Percentiles rank a stretch among this genome's conserved stretches.
phyloP scores from a whole-genome alignment of 2,797 vertebrate genomes.

The Gallinago stenura region DNA sequence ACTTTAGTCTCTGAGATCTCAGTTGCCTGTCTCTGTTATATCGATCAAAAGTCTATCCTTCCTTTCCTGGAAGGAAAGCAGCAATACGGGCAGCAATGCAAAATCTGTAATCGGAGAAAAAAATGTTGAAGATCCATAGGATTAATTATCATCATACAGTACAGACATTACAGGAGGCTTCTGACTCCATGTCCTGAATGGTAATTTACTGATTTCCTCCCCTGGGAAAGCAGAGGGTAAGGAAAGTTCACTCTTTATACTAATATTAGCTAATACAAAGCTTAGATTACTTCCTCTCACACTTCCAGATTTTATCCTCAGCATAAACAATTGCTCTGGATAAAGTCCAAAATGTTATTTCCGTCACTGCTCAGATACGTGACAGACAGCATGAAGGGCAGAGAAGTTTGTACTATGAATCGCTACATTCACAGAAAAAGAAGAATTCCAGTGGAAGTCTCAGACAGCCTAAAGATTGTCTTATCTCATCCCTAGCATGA shows the following conservation, averaged over 20 bases:
- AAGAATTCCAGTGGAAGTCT: not conserved
- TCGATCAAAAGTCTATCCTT: not conserved
- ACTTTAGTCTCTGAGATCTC: not conserved
- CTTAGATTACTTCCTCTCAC: not conserved
- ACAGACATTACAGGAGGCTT: not conserved
- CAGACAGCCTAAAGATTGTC: not conserved
- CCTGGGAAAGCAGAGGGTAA: not conserved
- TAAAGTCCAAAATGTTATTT: not conserved
- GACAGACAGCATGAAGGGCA: not conserved
- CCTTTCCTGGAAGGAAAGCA: not conserved
- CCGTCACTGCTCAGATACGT: accelerated
- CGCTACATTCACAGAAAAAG: not conserved
- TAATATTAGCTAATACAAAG: not conserved
- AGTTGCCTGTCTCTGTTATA: not conserved
- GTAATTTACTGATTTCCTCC: not conserved
- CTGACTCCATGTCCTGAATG: not conserved
- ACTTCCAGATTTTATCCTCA: not conserved
- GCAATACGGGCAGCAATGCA: not conserved
- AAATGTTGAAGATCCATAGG: not conserved
- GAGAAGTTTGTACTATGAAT: not conserved
- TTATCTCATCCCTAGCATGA: not conserved
- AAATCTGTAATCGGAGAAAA: not conserved
- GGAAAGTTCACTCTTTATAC: not conserved
- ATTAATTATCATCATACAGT: not conserved
- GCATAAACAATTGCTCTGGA: not conserved